Conservation (phyloP, 1,140 invertebrate species). For the Drosophila subpulchrella region DNA sequence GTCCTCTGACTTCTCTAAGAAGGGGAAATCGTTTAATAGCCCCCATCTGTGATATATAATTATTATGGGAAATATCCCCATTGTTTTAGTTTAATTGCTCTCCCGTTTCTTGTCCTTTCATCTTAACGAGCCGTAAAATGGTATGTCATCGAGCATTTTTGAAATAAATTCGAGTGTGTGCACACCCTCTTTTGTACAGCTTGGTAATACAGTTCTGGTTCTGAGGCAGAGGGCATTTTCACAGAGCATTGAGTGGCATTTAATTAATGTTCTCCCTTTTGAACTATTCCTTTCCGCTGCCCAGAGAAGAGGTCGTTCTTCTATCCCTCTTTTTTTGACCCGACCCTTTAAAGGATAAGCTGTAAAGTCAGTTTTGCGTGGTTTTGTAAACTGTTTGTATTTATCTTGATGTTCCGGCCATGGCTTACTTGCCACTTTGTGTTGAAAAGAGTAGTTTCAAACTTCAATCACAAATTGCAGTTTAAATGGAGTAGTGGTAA, state of each 20-base stretch:
- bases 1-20: not conserved
- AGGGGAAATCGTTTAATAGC: constrained; percentile 58
- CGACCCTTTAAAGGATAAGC: constrained; percentile 17
- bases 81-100: constrained; percentile 30
- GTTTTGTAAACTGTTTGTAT: constrained; percentile 8
- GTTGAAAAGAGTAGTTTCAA: not conserved
- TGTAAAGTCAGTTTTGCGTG: constrained; percentile 37
- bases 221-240: constrained; percentile 10
- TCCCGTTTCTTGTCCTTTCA: constrained; percentile 4
- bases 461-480: constrained; percentile 45
- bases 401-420: constrained; percentile 3
- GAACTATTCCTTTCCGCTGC: constrained; percentile 26
- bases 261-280: constrained; percentile 71
- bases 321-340: not conserved
- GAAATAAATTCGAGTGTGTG: constrained; percentile 34
- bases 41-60: constrained; percentile 28
- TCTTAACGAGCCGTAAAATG: constrained; percentile 55
- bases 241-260: constrained; percentile 67
- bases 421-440: not conserved
- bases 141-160: constrained; percentile 53
- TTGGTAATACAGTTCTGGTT: not conserved
- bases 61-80: constrained; percentile 57
- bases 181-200: constrained; percentile 3
- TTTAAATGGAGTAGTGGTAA: not conserved
- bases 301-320: constrained; percentile 5